phyloP scores from a whole-genome alignment of 2,797 vertebrate species.

The Dermochelys coriacea region DNA sequence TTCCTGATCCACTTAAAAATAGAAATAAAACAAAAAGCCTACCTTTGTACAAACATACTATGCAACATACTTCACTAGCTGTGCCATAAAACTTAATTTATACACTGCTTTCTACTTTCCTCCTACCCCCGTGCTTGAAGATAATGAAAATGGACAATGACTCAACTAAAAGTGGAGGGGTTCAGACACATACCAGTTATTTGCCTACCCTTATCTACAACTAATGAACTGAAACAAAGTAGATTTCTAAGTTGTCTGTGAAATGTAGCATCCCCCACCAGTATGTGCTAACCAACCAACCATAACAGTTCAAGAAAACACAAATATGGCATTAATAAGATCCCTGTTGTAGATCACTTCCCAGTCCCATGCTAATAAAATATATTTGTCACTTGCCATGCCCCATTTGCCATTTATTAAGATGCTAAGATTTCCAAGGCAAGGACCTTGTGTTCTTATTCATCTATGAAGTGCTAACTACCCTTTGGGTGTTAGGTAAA shows the following conservation, averaged over 20 bases:
- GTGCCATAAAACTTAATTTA: background rate
- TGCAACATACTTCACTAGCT: background rate
- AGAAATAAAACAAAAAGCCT: background rate
- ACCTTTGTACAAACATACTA: background rate
- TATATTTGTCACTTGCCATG: background rate
- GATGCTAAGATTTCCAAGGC: background rate
- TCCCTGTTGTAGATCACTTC: background rate
- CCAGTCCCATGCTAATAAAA: background rate
- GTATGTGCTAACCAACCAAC: background rate
- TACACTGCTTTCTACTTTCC: background rate
- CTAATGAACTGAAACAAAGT: background rate
- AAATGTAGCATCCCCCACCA: background rate
- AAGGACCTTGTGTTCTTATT: background rate
- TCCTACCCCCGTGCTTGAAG: background rate
- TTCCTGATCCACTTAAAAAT: background rate
- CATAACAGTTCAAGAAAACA: background rate
- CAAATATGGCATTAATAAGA: background rate
- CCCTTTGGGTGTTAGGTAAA: background rate
- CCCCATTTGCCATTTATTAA: background rate
- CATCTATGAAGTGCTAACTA: background rate
- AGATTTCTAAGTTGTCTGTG: background rate
- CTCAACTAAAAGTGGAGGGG: background rate
- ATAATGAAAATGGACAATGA: background rate
- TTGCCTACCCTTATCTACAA: background rate
- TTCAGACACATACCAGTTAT: fast-evolving